Conservation (phyloP, 2,113 vertebrate species). For the Stomatorhinus ivindoensis region DNA sequence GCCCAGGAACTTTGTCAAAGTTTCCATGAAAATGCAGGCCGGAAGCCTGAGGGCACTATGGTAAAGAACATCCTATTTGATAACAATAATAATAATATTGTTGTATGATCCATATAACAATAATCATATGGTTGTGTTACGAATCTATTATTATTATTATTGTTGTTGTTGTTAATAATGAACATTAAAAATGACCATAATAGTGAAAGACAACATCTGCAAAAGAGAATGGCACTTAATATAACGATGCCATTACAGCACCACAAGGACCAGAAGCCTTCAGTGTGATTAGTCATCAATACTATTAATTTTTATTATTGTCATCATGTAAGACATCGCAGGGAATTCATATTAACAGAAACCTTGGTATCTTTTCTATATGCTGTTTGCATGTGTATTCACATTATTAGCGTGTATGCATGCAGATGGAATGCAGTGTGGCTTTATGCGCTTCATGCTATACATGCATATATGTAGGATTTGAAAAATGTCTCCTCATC, state of each 20-base stretch:
- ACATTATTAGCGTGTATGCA: not conserved
- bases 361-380: not conserved
- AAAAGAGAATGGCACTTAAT: not conserved
- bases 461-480: not conserved
- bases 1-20: not conserved
- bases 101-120: not conserved
- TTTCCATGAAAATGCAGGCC: not conserved
- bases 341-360: not conserved
- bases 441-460: not conserved
- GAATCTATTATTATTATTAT: not conserved
- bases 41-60: not conserved
- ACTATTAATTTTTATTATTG: not conserved
- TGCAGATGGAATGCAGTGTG: not conserved
- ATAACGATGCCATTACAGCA: not conserved
- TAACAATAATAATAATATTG: not conserved
- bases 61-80: not conserved
- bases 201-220: not conserved
- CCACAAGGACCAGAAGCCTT: not conserved
- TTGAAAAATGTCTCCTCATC: not conserved
- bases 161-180: not conserved
- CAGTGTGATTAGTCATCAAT: not conserved
- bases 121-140: not conserved
- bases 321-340: not conserved
- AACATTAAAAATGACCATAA: not conserved
- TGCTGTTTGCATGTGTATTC: not conserved